Percentiles rank a stretch among this genome's conserved stretches.
Evolutionary conservation across 2,888 invertebrate species (phyloP).

Genomic region (Drosophila mimetica): DNA sequence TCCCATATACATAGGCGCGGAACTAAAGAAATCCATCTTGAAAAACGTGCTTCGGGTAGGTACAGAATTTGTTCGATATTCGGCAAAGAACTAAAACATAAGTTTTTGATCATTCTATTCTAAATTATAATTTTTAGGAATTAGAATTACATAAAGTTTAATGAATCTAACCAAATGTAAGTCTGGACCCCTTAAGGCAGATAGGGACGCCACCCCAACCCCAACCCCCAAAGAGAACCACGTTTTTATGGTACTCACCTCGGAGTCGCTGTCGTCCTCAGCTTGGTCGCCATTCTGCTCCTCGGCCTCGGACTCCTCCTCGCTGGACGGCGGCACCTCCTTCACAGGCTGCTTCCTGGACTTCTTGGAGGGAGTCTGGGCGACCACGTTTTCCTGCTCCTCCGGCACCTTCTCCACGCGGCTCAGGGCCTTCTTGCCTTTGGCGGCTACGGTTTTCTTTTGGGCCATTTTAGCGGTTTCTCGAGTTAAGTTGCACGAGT

Average conservation of each 20-base stretch:
- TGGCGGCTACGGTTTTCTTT: constrained; percentile 51
- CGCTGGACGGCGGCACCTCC: constrained; percentile 43
- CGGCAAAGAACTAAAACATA: too few species aligned
- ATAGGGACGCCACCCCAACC: too few species aligned
- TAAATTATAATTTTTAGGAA: too few species aligned
- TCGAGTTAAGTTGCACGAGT: background rate
- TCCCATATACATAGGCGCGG: too few species aligned
- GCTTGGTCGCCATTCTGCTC: constrained; percentile 30
- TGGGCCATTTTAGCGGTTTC: constrained; percentile 57
- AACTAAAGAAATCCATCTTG: too few species aligned
- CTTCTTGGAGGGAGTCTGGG: constrained; percentile 27
- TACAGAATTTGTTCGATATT: too few species aligned
- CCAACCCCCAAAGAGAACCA: background rate
- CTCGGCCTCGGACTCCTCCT: constrained; percentile 58
- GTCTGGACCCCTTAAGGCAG: too few species aligned
- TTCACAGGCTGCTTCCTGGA: constrained; percentile 42
- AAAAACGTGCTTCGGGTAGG: background rate
- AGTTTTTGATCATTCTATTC: too few species aligned
- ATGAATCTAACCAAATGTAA: too few species aligned
- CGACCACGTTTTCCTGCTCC: constrained; percentile 32
- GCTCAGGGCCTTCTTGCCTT: constrained; percentile 35
- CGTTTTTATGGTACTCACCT: constrained; percentile 41
- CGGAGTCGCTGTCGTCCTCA: constrained; percentile 55
- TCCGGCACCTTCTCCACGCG: constrained; percentile 40
- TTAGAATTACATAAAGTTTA: too few species aligned